Evolutionary conservation across 2,797 vertebrate species (phyloP), one percentile per base, ranked within the genome.

Genomic region (Cossypha polioptera): DNA sequence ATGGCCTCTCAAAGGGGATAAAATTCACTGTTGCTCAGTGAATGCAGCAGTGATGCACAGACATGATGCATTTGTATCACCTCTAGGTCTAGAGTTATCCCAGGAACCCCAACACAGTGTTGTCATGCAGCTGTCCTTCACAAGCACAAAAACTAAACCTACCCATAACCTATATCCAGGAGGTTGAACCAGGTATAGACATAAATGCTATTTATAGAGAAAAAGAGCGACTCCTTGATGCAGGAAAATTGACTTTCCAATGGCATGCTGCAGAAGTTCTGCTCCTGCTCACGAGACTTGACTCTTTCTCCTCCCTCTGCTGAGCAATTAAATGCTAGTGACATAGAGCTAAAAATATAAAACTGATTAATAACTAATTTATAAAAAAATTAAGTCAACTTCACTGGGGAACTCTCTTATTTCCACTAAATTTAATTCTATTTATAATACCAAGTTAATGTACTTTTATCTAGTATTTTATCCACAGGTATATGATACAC

Each of bases 261-360:
- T 36, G 26, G 68, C 45, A 82, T 42, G 55, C 50, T 82, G 75
- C 77, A 57, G 57, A 95, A 88, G 55, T 78, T 85, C 31, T 67
- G 33, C 2, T 43, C n/a, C 59, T 86, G 72, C 65, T 90, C 96
- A 89, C 0, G 33, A 93, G 87, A 91, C 73, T 55, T 83, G 86
- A 91, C 85, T 84, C 48, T 78, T 89, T 48, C 33, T 93, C 40
- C 89, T 91, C 63, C 47, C 59, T 90, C 59, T 84, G 76, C 62
- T 66, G 35, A 92, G 51, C 73, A 95, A 96, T 94, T 92, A 96
- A 92, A 86, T 50, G 50, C 33, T 62, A 75, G 43, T 16, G 29
- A 88, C 69, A 93, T 53, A 54, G 24, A 92, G 72, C 95, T 96
- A 97, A 97, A 97, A 95, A 96, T 95, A 94, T 29, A 90, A 87